These are phyloP conservation scores for Drosophila affinis DNA, from an alignment of 2,888 invertebrate species.

Conservation along the genomic window DNA sequence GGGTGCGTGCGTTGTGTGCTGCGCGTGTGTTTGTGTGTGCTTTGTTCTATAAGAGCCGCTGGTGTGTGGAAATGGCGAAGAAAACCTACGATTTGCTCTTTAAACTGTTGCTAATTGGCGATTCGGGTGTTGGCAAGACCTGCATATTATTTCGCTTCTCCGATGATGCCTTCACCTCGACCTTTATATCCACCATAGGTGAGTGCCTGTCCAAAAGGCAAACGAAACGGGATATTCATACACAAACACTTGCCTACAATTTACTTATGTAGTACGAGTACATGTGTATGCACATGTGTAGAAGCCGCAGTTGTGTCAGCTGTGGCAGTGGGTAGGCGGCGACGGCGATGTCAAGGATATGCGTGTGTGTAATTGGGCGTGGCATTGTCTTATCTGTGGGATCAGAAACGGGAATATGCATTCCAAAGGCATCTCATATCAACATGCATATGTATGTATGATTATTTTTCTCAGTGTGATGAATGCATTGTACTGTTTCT, in stretches of 20 bases:
- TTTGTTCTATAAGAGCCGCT: conserved; percentile 27
- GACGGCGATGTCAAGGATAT: conserved; percentile 27
- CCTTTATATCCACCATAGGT: conserved; percentile 98
- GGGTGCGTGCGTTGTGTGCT: conserved; percentile 24
- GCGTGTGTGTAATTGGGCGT: conserved; percentile 36
- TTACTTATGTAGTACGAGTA: conserved; percentile 17
- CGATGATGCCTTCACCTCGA: conserved; percentile 97
- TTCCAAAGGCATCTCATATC: not conserved
- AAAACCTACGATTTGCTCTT: conserved; percentile 97
- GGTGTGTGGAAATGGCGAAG: conserved; percentile 90
- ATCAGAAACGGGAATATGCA: not conserved
- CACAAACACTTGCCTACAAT: not conserved
- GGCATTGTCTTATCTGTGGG: conserved; percentile 32
- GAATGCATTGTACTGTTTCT: not conserved
- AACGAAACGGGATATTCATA: not conserved
- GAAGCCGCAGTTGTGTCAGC: conserved; percentile 8
- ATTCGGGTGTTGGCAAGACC: conserved; percentile 97
- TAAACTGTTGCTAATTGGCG: conserved; percentile 95
- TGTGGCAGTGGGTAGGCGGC: conserved; percentile 3
- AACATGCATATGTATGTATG: conserved; percentile 6
- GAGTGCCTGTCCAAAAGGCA: conserved; percentile 82
- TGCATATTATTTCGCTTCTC: conserved; percentile 97
- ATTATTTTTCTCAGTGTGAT: not conserved
- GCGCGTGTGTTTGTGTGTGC: conserved; percentile 46
- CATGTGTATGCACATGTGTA: conserved; percentile 27